Percentiles rank a stretch among this genome's conserved stretches.
Conservation (phyloP, 2,797 vertebrate genomes). For the Syngnathus rostellatus region DNA sequence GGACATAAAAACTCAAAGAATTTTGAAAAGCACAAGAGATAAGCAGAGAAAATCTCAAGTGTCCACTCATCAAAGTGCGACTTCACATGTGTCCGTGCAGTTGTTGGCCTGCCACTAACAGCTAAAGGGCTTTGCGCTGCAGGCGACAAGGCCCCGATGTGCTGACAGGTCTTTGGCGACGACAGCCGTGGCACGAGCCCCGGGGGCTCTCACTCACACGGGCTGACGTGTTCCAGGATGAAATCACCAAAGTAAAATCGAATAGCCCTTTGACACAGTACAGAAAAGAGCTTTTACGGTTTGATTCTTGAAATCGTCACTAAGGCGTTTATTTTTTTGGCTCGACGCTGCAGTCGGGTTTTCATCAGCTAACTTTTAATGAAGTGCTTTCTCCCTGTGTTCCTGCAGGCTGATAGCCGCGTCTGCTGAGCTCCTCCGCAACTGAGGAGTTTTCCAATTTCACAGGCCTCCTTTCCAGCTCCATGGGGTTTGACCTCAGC, state of each 20-base stretch:
- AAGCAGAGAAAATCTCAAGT: neutral
- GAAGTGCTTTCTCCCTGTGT: constrained; percentile 26
- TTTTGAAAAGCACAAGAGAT: no score
- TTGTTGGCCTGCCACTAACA: constrained; percentile 9
- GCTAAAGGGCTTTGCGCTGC: constrained; percentile 1
- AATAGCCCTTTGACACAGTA: neutral
- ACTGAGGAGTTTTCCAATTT: constrained; percentile 20
- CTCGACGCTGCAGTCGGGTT: constrained; percentile 9
- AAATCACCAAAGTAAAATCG: constrained; percentile 1
- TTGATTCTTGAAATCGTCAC: neutral
- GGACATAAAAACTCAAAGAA: no score
- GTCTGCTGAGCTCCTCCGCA: constrained; percentile 24
- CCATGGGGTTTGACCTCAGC: constrained; percentile 36
- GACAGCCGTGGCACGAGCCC: constrained; percentile 1
- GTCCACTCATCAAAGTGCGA: neutral
- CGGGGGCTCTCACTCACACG: constrained; percentile 19
- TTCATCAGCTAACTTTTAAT: constrained; percentile 2
- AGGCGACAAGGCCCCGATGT: constrained; percentile 21
- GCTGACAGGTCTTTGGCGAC: constrained; percentile 31
- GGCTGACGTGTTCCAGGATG: constrained; percentile 14
- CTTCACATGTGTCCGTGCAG: neutral
- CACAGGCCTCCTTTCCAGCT: constrained; percentile 25
- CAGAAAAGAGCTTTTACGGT: neutral
- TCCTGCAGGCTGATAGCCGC: constrained; percentile 39
- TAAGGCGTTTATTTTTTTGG: constrained; percentile 8